Base-by-base conservation (phyloP, 2,888 invertebrate species). In the Blastobasis lacticolella region DNA sequence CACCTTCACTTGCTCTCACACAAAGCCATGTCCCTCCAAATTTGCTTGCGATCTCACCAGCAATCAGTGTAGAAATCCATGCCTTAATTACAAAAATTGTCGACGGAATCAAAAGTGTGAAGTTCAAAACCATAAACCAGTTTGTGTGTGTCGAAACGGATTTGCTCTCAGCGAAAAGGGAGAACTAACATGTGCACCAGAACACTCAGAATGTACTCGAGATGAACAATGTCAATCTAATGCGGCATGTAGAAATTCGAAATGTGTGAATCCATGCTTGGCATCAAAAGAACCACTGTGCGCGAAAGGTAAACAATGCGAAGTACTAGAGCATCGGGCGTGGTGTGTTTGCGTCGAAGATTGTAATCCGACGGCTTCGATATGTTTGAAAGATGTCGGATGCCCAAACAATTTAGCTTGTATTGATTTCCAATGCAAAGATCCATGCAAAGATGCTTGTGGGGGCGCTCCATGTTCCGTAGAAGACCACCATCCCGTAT, bases 401-500 rank as follows among this genome's bases (percentile, higher is more conserved):
- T 97, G 97, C 81, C 95, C 96, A 54, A 89, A 92, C 62, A 92
- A 94, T 71, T 90, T 94, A 83, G 95, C 96, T 63, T 97, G 97
- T 87, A 92, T 93, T 79, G 94, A 94, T 81, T 96, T 94, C 84
- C 93, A 94, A 88, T 97, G 97, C 83, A 92, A 95, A 88, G 95
- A 97, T 88, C 97, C 97, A 64, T 97, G 97, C 89, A 91, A 91
- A 79, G 93, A 93, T 75, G 93, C 94, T 74, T 94, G 93, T 83
- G 96, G 96, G 88, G 94, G 94, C 71, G 94, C 95, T 66, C 96
- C 97, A 71, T 97, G 97, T 90, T 94, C 94, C 88, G 96, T 96
- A 71, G 95, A 96, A 92, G 95, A 96, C 87, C 97, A 97, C 90
- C 95, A 94, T 90, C 94, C 97, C 69, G 93, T 95, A 86, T 97